These are phyloP conservation scores for Cheilosia scutellata DNA, from an alignment of 2,888 invertebrate genomes.

Conservation along the genomic window DNA sequence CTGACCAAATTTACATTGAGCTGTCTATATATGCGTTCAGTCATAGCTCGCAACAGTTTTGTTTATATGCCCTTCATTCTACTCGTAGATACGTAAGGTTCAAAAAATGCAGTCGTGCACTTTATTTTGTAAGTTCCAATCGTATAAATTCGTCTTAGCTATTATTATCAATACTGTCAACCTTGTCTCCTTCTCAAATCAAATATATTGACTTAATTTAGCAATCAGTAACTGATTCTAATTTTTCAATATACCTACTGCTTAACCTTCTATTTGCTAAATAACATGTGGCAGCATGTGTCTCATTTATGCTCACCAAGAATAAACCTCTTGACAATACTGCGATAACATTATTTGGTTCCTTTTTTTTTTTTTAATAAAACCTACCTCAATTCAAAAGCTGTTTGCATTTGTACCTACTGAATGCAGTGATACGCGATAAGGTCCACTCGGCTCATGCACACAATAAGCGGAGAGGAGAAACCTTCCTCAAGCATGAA, in stretches of 20 bases:
- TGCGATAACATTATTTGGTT: constrained; percentile 48
- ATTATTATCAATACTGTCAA: no score
- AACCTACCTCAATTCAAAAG: constrained; percentile 68
- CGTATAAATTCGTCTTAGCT: no score
- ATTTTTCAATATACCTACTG: not conserved
- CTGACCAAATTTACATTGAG: no score
- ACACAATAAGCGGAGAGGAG: constrained; percentile 33
- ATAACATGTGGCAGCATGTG: constrained; percentile 16
- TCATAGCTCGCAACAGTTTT: no score
- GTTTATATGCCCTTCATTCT: no score
- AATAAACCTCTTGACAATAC: constrained; percentile 25
- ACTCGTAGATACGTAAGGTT: no score
- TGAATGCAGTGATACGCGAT: constrained; percentile 71
- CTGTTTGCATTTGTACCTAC: constrained; percentile 69
- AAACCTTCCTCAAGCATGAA: constrained; percentile 19
- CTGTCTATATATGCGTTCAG: no score
- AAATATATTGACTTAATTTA: no score
- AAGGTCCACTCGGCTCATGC: constrained; percentile 26
- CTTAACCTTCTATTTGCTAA: not conserved
- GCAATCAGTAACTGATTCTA: not conserved
- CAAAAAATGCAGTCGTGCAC: no score
- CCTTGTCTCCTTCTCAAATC: no score
- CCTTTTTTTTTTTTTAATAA: constrained; percentile 6
- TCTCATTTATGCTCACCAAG: constrained; percentile 29
- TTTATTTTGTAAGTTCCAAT: no score